Percentiles rank a stretch among this genome's conserved stretches.
Conservation (phyloP, 2,888 invertebrate species). For the Pyrochroa serraticornis region DNA sequence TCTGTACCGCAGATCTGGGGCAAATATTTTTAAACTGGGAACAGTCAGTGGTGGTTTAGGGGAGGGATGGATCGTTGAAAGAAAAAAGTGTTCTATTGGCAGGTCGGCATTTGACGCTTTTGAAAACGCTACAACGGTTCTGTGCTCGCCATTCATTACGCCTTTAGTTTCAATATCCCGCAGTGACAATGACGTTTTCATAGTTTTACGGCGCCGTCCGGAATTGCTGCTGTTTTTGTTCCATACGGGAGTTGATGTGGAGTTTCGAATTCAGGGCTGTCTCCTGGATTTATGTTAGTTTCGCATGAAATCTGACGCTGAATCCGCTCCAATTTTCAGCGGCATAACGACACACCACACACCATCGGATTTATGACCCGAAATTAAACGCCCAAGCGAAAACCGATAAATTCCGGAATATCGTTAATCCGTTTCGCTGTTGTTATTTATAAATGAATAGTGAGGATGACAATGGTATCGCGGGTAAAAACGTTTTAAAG, state of each 20-base stretch:
- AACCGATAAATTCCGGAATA: slow-evolving; percentile 8
- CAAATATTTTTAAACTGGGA: too few relatives aligned
- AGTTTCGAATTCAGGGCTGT: slow-evolving; percentile 15
- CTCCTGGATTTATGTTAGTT: slow-evolving; percentile 18
- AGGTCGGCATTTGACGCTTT: too few relatives aligned
- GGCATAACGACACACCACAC: slow-evolving; percentile 10
- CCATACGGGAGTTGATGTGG: slow-evolving; percentile 2
- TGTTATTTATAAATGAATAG: neutral
- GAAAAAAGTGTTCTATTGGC: too few relatives aligned
- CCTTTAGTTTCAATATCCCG: neutral
- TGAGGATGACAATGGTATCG: neutral
- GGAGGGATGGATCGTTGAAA: too few relatives aligned
- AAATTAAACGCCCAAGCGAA: slow-evolving; percentile 2
- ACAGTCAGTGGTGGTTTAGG: too few relatives aligned
- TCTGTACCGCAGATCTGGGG: too few relatives aligned
- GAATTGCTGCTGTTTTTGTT: slow-evolving; percentile 6
- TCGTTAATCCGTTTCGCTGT: neutral
- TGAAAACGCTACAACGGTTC: too few relatives aligned
- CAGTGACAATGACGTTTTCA: slow-evolving; percentile 3
- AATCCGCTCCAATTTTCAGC: slow-evolving; percentile 21
- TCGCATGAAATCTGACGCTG: slow-evolving; percentile 23
- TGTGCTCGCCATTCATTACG: too few relatives aligned
- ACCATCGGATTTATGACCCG: slow-evolving; percentile 11
- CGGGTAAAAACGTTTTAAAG: neutral
- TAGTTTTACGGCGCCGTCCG: neutral